A percentile compares a stretch with the other conserved stretches of the same genome.
Evolutionary conservation across 2,797 vertebrate genomes (phyloP).

Genomic region (Salarias fasciatus): DNA sequence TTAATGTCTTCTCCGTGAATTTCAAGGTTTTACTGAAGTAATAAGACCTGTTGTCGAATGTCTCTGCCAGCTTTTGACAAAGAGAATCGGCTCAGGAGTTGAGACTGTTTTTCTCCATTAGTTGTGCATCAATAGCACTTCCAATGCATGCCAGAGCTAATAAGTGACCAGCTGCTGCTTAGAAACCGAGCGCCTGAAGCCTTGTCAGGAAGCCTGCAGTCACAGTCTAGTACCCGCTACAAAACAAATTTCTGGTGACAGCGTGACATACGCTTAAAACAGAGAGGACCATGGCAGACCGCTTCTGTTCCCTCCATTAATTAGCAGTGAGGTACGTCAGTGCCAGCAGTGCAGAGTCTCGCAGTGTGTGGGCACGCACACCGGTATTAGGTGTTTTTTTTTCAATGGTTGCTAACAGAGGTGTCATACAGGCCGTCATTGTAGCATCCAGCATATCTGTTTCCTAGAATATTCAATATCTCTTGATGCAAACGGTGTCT

Average conservation of each 20-base stretch:
- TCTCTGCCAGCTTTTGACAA: constrained; percentile 23
- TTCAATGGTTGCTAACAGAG: constrained; percentile 22
- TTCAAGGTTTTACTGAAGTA: constrained; percentile 12
- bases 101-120: constrained; percentile 61
- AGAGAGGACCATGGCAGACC: constrained; percentile 25
- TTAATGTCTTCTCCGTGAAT: constrained; percentile 14
- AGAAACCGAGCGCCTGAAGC: constrained; percentile 46
- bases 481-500: too few relatives aligned
- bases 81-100: constrained; percentile 33
- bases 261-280: constrained; percentile 56
- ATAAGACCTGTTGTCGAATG: constrained; percentile 2
- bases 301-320: constrained; percentile 53
- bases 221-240: constrained; percentile 31
- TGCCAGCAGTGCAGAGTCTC: constrained; percentile 22
- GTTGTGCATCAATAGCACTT: constrained; percentile 55
- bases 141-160: constrained; percentile 60
- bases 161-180: constrained; percentile 68
- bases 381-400: constrained; percentile 25
- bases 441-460: too few relatives aligned
- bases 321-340: constrained; percentile 42
- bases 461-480: too few relatives aligned
- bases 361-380: constrained; percentile 27
- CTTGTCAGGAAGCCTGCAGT: constrained; percentile 53
- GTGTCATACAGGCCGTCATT: not conserved
- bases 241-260: constrained; percentile 65